A percentile compares a stretch with the other conserved stretches of the same genome.
Conservation (phyloP, 2,113 vertebrate species). For the Sapayoa aenigma region DNA sequence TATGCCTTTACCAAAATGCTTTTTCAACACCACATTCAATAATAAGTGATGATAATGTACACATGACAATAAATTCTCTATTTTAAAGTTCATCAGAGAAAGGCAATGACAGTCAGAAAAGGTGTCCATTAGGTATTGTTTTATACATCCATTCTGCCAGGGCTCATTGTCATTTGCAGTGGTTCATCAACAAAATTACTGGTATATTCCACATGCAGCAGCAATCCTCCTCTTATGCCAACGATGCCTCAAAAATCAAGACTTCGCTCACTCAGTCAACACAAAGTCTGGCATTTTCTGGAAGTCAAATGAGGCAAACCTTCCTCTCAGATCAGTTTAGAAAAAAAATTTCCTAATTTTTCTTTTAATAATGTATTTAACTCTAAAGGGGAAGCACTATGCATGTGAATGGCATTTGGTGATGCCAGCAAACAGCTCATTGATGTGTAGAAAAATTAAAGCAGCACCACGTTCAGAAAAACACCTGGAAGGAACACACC, state of each 20-base stretch:
- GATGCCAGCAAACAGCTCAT: not conserved
- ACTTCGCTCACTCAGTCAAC: not conserved
- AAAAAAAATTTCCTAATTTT: not conserved
- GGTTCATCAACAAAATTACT: not conserved
- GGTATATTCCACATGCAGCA: not conserved
- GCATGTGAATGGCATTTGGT: not conserved
- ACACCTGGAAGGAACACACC: not conserved
- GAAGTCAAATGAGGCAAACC: not conserved
- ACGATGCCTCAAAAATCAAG: not conserved
- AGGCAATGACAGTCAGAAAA: not conserved
- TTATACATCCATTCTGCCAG: not conserved
- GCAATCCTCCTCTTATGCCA: not conserved
- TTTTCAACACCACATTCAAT: not conserved
- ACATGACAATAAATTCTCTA: not conserved
- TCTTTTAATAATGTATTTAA: not conserved
- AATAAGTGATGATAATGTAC: not conserved
- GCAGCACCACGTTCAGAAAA: not conserved
- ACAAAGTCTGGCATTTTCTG: not conserved
- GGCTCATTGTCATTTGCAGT: not conserved
- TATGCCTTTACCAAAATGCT: constrained; percentile 19
- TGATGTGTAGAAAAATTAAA: not conserved
- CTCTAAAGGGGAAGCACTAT: not conserved
- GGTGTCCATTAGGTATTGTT: not conserved
- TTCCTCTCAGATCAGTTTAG: not conserved
- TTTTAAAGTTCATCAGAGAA: not conserved